Evolutionary conservation across 2,113 vertebrate genomes (phyloP).

Genomic region (Periophthalmodon schlosseri): DNA sequence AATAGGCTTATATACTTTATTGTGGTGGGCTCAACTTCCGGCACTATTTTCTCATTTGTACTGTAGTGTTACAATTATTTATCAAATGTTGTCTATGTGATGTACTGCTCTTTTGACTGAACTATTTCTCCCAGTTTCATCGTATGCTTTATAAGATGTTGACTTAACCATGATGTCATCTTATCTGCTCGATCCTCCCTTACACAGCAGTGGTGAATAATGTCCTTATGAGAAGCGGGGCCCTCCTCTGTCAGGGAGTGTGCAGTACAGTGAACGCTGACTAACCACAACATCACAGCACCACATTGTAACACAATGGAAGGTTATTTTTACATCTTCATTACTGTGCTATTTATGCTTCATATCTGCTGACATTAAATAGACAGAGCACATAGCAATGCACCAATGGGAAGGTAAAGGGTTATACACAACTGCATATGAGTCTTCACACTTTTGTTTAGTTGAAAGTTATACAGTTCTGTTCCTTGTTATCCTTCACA

Average conservation of each 20-base stretch:
- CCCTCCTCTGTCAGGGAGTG: slow-evolving; percentile 13
- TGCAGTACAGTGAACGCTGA: slow-evolving; percentile 27
- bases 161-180: slow-evolving; percentile 45
- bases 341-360: slow-evolving; percentile 30
- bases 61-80: not conserved
- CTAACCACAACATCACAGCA: slow-evolving; percentile 9
- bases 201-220: slow-evolving; percentile 48
- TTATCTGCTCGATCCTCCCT: slow-evolving; percentile 19
- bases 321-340: slow-evolving; percentile 43
- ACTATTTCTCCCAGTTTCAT: not conserved
- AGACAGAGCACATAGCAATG: slow-evolving; percentile 27
- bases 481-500: not conserved
- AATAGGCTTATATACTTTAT: too few relatives aligned
- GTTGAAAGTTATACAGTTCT: not conserved
- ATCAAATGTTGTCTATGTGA: not conserved
- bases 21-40: not conserved
- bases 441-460: not conserved
- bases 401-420: not conserved
- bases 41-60: not conserved
- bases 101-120: not conserved
- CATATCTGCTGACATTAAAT: slow-evolving; percentile 46
- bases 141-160: slow-evolving; percentile 2
- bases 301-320: slow-evolving; percentile 12
- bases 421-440: not conserved
- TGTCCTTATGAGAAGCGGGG: slow-evolving; percentile 36